phyloP scores from a whole-genome alignment of 2,113 vertebrate genomes.

The Diadophis punctatus region DNA sequence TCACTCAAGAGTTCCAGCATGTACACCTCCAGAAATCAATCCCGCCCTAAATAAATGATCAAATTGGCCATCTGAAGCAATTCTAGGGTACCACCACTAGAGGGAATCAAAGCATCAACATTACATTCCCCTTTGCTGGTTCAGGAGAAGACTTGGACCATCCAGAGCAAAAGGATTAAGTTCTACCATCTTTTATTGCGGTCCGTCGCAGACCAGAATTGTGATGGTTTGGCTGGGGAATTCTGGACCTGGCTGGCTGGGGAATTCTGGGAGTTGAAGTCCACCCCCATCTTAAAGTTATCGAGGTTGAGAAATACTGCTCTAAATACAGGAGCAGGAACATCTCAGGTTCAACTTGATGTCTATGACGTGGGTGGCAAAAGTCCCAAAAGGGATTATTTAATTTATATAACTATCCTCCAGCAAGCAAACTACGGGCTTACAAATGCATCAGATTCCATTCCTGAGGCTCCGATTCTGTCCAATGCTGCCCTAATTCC shows the following conservation, averaged over 20 bases:
- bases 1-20: background rate
- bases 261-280: background rate
- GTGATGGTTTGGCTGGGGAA: background rate
- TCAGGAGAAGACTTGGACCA: background rate
- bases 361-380: background rate
- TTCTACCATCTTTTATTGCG: background rate
- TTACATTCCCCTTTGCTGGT: no score
- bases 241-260: background rate
- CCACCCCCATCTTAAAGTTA: background rate
- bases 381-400: background rate
- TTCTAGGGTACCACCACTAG: background rate
- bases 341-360: background rate
- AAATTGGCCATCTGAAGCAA: background rate
- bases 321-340: background rate
- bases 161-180: background rate
- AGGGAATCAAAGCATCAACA: background rate
- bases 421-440: background rate
- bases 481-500: background rate
- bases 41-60: background rate
- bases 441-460: background rate
- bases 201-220: background rate
- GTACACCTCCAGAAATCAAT: background rate
- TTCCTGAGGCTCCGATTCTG: background rate
- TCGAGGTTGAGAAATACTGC: background rate
- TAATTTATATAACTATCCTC: background rate